Base-by-base conservation (phyloP, 2,113 vertebrate genomes). In the Cyphomyrus plagiostoma region DNA sequence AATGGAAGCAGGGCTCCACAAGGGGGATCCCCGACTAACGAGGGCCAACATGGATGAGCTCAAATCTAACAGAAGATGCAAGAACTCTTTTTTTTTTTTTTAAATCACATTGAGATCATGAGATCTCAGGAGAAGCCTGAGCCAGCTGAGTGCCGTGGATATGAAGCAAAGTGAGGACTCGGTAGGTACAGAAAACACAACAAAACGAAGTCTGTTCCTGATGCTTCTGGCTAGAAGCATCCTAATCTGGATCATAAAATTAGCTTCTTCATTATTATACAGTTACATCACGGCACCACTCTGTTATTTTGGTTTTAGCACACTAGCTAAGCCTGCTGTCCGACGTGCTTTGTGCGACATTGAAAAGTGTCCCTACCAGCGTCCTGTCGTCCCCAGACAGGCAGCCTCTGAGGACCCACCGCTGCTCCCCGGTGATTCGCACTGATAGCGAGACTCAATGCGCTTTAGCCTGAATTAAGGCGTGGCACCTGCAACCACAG, bases 371-470 rank as follows among this genome's bases (percentile, higher is more conserved):
- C 58, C 23, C 58, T 66, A 9, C n/a, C 58, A 2, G 19, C 7
- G 2, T 3, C 19, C 80, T 3, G 39, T 84, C 45, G 0, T 26
- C 45, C 39, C 19, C 21, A n/a, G 39, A 42, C 42, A 84, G 1
- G 45, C 45, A 84, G 35, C 82, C 42, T n/a, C 19, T 23, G 82
- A n/a, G 21, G 45, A 48, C 17, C 39, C 8, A 21, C 35, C 7
- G 9, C 6, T 4, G 4, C 42, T 39, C 35, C 17, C 77, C 77
- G 46, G 56, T 62, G 56, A 62, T 62, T 62, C 56, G 42, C 77
- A 82, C 82, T 84, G 89, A 90, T 3, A 86, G 88, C n/a, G 17
- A 1, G 66, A 88, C 89, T 84, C 89, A 84, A 50, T 89, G 87
- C 86, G 35, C 83, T 90, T 90, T 66, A 91, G 87, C 21, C 66